Conservation (phyloP, 2,797 vertebrate genomes). For the Myotis vivesi region DNA sequence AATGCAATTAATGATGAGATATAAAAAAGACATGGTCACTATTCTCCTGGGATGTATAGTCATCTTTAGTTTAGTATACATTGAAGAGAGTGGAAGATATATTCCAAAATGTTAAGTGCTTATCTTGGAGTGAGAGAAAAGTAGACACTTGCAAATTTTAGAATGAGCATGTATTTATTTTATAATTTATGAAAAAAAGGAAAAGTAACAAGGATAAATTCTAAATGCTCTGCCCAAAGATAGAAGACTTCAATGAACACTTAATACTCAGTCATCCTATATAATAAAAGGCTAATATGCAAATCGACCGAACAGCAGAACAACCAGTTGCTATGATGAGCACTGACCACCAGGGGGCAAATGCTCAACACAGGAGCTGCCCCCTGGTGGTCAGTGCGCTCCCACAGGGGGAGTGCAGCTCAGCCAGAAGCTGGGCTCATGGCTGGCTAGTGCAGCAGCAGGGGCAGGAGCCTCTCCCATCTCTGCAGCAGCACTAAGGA, state of each 20-base stretch:
- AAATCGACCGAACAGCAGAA: too few relatives aligned
- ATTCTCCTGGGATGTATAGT: neutral
- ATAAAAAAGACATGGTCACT: neutral
- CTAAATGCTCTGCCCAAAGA: neutral
- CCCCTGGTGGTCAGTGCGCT: too few relatives aligned
- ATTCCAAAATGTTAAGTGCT: neutral
- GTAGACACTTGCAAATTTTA: slow-evolving; percentile 7
- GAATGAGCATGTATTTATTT: neutral
- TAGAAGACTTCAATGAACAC: neutral
- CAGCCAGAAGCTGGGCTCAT: too few relatives aligned
- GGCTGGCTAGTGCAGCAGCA: too few relatives aligned
- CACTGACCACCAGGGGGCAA: too few relatives aligned
- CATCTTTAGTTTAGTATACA: neutral
- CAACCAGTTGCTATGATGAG: too few relatives aligned
- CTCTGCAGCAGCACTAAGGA: too few relatives aligned
- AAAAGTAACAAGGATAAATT: neutral
- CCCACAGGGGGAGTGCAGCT: too few relatives aligned
- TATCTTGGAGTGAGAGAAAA: neutral
- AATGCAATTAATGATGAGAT: neutral
- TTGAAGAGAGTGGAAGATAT: neutral
- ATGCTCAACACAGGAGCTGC: too few relatives aligned
- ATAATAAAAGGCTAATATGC: too few relatives aligned
- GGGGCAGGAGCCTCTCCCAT: too few relatives aligned
- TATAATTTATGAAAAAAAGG: neutral
- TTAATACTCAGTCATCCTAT: neutral